Evolutionary conservation across 2,113 vertebrate genomes (phyloP), one percentile per base, ranked within the genome.

Genomic region (Sisor rabdophorus): DNA sequence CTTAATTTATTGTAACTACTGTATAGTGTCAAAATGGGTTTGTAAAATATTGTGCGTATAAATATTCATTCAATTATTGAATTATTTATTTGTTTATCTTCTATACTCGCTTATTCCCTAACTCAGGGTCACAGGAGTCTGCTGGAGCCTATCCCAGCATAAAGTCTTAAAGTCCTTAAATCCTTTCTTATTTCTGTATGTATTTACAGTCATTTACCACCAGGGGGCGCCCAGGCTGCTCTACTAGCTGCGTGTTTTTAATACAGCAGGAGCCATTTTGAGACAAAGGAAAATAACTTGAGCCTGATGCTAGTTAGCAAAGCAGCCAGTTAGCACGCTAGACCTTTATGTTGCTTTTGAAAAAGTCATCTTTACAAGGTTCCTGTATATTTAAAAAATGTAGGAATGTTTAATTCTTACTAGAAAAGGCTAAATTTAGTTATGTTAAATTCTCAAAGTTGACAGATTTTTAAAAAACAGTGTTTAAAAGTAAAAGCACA

Each of bases 11-110:
- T 54, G 53, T 22, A 54, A n/a, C 11, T 22, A 10, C 20, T n/a
- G 50, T 19, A 52, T 17, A 52, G 50, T 19, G 1, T 9, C 3
- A 16, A 52, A 52, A 52, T 52, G 3, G 3, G 17, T 3, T 17
- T 52, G 50, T 52, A 16, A 52, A 30, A 56, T 69, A 61, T 72
- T 74, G 54, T 26, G 78, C 12, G 80, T 80, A 76, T 79, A 73
- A 82, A 80, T 36, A 36, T 36, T 4, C 32, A n/a, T n/a, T n/a
- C n/a, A n/a, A n/a, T n/a, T n/a, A n/a, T n/a, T n/a, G n/a, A n/a
- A n/a, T n/a, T n/a, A n/a, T n/a, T n/a, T n/a, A n/a, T n/a, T n/a
- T n/a, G n/a, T n/a, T n/a, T n/a, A n/a, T n/a, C n/a, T n/a, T n/a
- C n/a, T n/a, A n/a, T n/a, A n/a, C n/a, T n/a, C n/a, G n/a, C n/a